phyloP scores from a whole-genome alignment of 2,113 vertebrate species.

The Leptodactylus fuscus region DNA sequence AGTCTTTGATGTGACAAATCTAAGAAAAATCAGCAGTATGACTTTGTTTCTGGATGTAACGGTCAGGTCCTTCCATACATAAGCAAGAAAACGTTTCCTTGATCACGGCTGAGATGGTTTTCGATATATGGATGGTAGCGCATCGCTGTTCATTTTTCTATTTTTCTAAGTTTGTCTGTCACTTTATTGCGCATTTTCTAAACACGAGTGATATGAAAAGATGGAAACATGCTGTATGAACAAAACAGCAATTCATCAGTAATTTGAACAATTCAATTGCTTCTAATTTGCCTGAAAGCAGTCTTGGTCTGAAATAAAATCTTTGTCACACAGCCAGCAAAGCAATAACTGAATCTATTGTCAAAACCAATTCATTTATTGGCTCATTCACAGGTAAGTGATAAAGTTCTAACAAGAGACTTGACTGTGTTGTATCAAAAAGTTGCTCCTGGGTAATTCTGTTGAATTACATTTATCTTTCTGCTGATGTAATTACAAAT shows the following conservation, averaged over 20 bases:
- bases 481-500: constrained; percentile 13
- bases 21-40: no score
- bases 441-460: constrained; percentile 5
- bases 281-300: constrained; percentile 45
- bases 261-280: constrained; percentile 32
- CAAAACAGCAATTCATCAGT: constrained; percentile 36
- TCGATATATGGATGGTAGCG: no score
- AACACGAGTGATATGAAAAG: constrained; percentile 30
- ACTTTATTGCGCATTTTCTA: neutral
- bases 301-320: constrained; percentile 31
- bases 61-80: no score
- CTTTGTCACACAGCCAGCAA: constrained; percentile 35
- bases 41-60: no score
- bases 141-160: neutral
- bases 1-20: no score
- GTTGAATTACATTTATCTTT: constrained; percentile 15
- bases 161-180: neutral
- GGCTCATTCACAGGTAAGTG: constrained; percentile 34
- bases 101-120: neutral
- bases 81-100: no score
- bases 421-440: constrained; percentile 12
- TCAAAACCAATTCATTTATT: constrained; percentile 37
- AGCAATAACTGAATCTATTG: constrained; percentile 40
- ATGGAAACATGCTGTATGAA: constrained; percentile 6
- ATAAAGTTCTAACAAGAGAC: constrained; percentile 25